Evolutionary conservation across 2,797 vertebrate genomes (phyloP).

Genomic region (Trichosurus vulpecula): DNA sequence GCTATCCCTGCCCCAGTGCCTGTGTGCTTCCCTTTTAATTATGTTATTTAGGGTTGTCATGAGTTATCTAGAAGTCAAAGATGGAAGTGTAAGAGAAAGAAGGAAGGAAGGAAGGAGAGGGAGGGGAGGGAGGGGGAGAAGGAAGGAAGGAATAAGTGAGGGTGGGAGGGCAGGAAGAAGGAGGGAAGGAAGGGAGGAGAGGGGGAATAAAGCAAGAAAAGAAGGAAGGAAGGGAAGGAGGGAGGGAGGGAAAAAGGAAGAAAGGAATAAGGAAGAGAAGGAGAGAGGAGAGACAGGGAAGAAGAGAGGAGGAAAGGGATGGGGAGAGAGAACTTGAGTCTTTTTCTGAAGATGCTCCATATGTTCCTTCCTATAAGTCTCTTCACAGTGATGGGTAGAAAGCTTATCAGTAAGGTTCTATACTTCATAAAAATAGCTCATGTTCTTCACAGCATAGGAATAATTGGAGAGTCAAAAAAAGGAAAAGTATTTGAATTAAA

Average conservation of each 20-base stretch:
- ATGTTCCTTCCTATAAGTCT: slow-evolving; percentile 35
- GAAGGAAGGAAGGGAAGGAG: fast-evolving
- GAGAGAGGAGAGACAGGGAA: not conserved
- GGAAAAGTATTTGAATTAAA: not conserved
- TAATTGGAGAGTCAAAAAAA: not conserved
- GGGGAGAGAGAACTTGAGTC: not conserved
- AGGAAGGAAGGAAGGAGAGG: not conserved
- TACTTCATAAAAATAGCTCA: slow-evolving; percentile 29
- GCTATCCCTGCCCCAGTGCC: not conserved
- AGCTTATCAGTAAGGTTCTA: not conserved
- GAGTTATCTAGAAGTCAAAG: slow-evolving; percentile 33
- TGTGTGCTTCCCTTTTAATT: not conserved
- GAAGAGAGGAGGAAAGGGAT: not conserved
- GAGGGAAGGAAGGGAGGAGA: fast-evolving
- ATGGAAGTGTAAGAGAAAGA: not conserved
- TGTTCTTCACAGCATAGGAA: slow-evolving; percentile 1
- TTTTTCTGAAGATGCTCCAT: slow-evolving; percentile 2
- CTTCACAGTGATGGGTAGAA: slow-evolving; percentile 9
- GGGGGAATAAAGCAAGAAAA: not conserved
- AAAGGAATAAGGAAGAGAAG: not conserved
- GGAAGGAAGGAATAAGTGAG: not conserved
- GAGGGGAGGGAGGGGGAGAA: not conserved
- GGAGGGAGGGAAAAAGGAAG: not conserved
- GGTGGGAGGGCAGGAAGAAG: not conserved
- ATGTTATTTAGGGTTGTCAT: not conserved